Conservation (phyloP, 2,113 vertebrate genomes). For the Talpa occidentalis region DNA sequence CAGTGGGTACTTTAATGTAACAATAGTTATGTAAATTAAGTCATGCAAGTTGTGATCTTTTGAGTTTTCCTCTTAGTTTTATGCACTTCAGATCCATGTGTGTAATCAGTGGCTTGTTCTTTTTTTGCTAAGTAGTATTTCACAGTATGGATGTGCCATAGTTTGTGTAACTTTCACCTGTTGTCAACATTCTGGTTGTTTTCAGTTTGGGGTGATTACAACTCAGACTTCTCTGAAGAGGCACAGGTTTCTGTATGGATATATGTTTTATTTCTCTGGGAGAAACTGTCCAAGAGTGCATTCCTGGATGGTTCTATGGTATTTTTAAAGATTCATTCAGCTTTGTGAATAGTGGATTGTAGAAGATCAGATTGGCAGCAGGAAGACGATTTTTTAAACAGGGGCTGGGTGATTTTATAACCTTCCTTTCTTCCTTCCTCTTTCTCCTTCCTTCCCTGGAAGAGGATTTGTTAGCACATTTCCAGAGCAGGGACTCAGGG, state of each 20-base stretch:
- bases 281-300: not conserved
- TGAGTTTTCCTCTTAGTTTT: not conserved
- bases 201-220: not conserved
- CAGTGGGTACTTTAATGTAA: not conserved
- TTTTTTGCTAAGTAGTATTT: not conserved
- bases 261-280: constrained; percentile 3
- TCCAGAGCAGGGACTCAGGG: constrained; percentile 46
- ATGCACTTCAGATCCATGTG: not conserved
- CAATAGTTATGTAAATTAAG: not conserved
- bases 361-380: not conserved
- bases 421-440: too few species aligned
- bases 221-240: not conserved
- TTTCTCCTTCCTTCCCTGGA: too few species aligned
- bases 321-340: not conserved
- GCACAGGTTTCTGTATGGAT: not conserved
- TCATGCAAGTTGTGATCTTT: not conserved
- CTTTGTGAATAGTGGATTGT: not conserved
- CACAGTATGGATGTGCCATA: not conserved
- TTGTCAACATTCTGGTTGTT: not conserved
- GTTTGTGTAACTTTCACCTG: not conserved
- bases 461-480: not conserved
- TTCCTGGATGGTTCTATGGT: not conserved
- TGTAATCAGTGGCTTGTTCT: not conserved
- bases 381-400: constrained; percentile 14
- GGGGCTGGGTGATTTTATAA: not conserved